A percentile compares a stretch with the other conserved stretches of the same genome.
Conservation (phyloP, 2,888 invertebrate species). For the Creontiades dilutus region DNA sequence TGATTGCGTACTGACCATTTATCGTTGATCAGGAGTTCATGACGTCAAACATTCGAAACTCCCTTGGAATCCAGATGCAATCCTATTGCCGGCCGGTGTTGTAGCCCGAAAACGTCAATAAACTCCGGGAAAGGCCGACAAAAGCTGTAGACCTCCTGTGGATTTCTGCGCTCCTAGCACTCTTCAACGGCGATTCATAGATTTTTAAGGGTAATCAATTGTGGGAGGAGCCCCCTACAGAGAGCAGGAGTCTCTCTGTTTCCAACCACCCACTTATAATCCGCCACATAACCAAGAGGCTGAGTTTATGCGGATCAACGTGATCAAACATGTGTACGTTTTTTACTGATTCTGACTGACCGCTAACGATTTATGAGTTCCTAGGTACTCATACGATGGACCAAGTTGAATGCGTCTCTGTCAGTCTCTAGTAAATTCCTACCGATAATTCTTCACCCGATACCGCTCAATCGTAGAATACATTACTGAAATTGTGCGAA, state of each 20-base stretch:
- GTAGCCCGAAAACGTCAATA: conserved; percentile 40
- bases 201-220: conserved; percentile 63
- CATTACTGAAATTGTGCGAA: too few relatives aligned
- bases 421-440: too few relatives aligned
- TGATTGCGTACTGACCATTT: not conserved
- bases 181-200: conserved; percentile 53
- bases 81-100: not conserved
- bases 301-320: not conserved
- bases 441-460: too few relatives aligned
- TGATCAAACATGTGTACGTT: not conserved
- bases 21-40: not conserved
- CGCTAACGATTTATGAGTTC: too few relatives aligned
- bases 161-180: conserved; percentile 45
- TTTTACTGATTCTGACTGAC: not conserved
- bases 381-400: too few relatives aligned
- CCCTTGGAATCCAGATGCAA: not conserved
- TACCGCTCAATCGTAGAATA: too few relatives aligned
- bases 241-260: not conserved
- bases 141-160: conserved; percentile 33
- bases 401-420: too few relatives aligned
- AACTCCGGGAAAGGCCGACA: conserved; percentile 24
- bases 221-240: conserved; percentile 21
- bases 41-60: not conserved
- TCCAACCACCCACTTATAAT: not conserved
- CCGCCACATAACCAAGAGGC: not conserved